Evolutionary conservation across 2,888 invertebrate species (phyloP), one percentile per base, ranked within the genome.

Genomic region (Andrena haemorrhoa): DNA sequence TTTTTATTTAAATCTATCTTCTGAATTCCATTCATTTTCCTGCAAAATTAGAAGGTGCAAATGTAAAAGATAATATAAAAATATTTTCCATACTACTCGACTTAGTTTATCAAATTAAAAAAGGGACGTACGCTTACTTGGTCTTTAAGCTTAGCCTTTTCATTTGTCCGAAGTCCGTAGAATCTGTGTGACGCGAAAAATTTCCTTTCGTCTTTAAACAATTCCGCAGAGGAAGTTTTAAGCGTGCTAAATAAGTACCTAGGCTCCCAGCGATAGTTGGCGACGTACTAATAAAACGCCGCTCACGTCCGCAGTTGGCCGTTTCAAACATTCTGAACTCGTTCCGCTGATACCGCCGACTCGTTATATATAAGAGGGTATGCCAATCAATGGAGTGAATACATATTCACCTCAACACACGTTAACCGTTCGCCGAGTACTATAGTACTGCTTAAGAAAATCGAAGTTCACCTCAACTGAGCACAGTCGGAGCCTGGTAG

Each of bases 1-100:
- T 94, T 95, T 91, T 95, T 95, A 88, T 95, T 88, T 71, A 92
- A 83, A 68, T 95, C 95, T 94, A 95, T 94, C 87, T 68, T 79
- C 53, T 80, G 75, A 61, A 75, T 26, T 3, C 64, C 83, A 82
- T 86, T 87, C 16, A 58, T 31, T 61, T 86, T 87, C n/a, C 87
- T 87, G 56, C 0, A 71, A 75, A 60, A 68, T 58, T 10, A n/a
- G 51, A 61, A 65, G 23, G n/a, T 68, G 56, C 33, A 16, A 16
- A 16, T 53, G 29, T 26, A 51, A 16, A 70, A 61, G 10, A 0
- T 5, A 41, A 60, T 66, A 10, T 8, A 20, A 53, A n/a, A 16
- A 5, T 20, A 47, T 58, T 58, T 31, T 63, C 31, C 2, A 8
- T 7, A 10, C 1, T 64, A 31, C 65, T 23, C n/a, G 20, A 1